Base-by-base conservation (phyloP, 2,888 invertebrate species). In the Gerris lacustris region DNA sequence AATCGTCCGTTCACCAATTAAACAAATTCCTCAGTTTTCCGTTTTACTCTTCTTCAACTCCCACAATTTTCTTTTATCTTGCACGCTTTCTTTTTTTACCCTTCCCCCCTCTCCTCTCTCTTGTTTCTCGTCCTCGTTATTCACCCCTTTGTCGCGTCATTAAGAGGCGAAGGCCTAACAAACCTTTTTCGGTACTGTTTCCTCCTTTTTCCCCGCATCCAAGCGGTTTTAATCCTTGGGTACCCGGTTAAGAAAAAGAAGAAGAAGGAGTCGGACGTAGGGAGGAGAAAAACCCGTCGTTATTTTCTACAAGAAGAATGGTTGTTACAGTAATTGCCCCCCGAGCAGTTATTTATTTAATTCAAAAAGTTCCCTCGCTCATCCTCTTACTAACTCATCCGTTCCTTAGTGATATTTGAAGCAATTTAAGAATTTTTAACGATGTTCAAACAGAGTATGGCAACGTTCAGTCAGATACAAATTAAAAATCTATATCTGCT, bases 1-100 rank as follows among this genome's bases (percentile, higher is more conserved):
- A 55, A 55, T 55, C 55, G 55, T 55, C 55, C 55, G 55, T 55
- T 55, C 55, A 55, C 55, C 55, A 55, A 55, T 55, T 55, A 55
- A 55, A 55, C 55, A 55, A 55, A 55, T 55, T 55, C 55, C 55
- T 55, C 55, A 55, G 15, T 55, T 55, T 31, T 31, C 31, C 31
- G 31, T 31, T 31, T 31, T 31, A 31, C 31, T 31, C 31, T 31
- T 31, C 31, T 31, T 31, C 31, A 31, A 31, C 31, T 55, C 55
- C 15, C 9, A 55, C 55, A 9, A 55, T 55, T 55, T 55, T 55
- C 55, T 55, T 55, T 55, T 55, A 55, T 55, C 55, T 55, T 55
- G 9, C 15, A 11, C 55, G 55, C 15, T 11, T 15, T 55, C 15
- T 55, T 55, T 55, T 55, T 55, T 55, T 9, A 1, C 15, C 15